These are phyloP conservation scores for Eledone cirrhosa DNA, from an alignment of 2,888 invertebrate genomes.

Conservation along the genomic window DNA sequence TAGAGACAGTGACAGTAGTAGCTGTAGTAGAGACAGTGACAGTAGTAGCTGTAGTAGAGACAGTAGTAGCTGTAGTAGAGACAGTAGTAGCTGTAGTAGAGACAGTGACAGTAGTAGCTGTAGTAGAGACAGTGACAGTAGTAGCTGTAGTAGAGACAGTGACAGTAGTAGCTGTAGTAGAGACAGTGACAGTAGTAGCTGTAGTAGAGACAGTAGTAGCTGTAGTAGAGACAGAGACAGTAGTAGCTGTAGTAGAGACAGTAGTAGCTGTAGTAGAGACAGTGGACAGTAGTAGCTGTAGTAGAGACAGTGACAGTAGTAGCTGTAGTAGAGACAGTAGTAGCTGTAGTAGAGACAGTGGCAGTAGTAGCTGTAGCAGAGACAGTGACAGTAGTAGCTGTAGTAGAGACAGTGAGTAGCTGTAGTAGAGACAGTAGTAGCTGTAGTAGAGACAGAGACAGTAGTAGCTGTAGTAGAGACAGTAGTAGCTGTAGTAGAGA, in stretches of 20 bases:
- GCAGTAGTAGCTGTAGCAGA: no score
- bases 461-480: neutral
- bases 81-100: slow-evolving; percentile 19
- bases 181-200: neutral
- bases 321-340: neutral
- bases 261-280: neutral
- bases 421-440: neutral
- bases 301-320: neutral
- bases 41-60: neutral
- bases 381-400: neutral
- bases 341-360: neutral
- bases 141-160: neutral
- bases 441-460: no score
- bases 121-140: neutral
- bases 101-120: slow-evolving; percentile 4
- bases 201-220: slow-evolving; percentile 2
- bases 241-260: neutral
- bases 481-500: neutral
- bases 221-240: no score
- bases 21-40: neutral
- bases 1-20: neutral
- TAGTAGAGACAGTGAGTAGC: neutral
- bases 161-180: neutral
- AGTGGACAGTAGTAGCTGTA: neutral
- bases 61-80: neutral